A percentile compares a stretch with the other conserved stretches of the same genome.
These are phyloP conservation scores for Drosophila paranaensis DNA, from an alignment of 2,888 invertebrate species.

Conservation along the genomic window DNA sequence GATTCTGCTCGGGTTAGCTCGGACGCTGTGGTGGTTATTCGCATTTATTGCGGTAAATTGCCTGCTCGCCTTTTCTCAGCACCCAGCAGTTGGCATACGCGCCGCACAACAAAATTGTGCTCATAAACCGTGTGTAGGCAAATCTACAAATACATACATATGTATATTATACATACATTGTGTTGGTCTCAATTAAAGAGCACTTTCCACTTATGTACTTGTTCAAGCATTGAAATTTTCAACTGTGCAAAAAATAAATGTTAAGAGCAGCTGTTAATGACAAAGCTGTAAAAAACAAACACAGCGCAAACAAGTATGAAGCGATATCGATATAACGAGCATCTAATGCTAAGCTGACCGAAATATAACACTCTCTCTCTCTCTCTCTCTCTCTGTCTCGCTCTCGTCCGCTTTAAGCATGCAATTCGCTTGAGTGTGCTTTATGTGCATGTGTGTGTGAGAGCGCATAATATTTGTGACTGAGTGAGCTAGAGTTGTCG, in stretches of 20 bases:
- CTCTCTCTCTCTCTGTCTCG: conserved; percentile 1
- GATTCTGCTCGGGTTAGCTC: conserved; percentile 4
- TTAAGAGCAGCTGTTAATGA: conserved; percentile 40
- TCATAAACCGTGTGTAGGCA: conserved; percentile 76
- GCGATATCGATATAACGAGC: conserved; percentile 41
- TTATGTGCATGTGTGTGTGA: not conserved
- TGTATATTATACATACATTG: no score
- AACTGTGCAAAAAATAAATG: conserved; percentile 27
- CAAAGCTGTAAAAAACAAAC: conserved; percentile 1
- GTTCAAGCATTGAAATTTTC: conserved; percentile 20
- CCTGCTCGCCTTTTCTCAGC: conserved; percentile 70
- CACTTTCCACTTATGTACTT: conserved; percentile 7
- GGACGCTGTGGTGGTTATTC: conserved; percentile 29
- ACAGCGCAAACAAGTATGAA: not conserved
- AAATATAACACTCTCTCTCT: conserved; percentile 37
- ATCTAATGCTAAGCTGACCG: conserved; percentile 49
- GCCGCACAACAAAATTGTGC: conserved; percentile 80
- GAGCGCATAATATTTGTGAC: conserved; percentile 1
- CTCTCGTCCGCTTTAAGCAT: conserved; percentile 15
- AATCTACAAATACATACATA: conserved; percentile 50
- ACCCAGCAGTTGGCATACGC: conserved; percentile 81
- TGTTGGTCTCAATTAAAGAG: conserved; percentile 36
- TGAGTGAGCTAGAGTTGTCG: conserved; percentile 27
- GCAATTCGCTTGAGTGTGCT: conserved; percentile 13
- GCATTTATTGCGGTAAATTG: conserved; percentile 37